Conservation (phyloP, 2,113 vertebrate species). For the Cercocebus atys region DNA sequence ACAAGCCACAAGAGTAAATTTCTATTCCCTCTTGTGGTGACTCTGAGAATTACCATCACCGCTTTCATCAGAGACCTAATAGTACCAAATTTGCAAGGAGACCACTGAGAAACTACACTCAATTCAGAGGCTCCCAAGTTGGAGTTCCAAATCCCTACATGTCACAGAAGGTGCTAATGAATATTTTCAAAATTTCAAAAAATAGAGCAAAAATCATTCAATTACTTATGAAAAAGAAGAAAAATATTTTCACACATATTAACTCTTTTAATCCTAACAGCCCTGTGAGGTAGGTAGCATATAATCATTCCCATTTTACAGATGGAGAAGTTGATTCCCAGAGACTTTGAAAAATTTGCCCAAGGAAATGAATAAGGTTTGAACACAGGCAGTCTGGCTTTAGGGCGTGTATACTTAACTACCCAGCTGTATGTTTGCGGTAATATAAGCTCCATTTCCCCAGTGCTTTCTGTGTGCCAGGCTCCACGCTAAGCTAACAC, state of each 20-base stretch:
- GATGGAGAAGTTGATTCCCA: background rate
- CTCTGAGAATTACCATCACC: constrained; percentile 43
- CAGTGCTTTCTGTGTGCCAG: background rate
- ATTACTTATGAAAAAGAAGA: background rate
- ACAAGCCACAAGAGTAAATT: background rate
- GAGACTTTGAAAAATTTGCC: background rate
- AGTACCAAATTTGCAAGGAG: background rate
- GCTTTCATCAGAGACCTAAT: background rate
- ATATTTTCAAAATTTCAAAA: constrained; percentile 27
- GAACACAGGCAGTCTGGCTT: background rate
- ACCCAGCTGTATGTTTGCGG: background rate
- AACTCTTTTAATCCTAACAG: constrained; percentile 3
- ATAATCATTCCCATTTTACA: constrained; percentile 18
- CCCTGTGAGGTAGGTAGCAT: background rate
- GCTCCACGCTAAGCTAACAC: background rate
- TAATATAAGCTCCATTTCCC: background rate
- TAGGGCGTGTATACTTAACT: background rate
- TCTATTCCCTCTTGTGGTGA: constrained; percentile 35
- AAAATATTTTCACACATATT: background rate
- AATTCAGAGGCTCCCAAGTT: background rate
- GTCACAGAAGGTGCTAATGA: background rate
- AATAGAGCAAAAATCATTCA: background rate
- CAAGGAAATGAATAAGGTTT: background rate
- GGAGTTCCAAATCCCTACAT: background rate
- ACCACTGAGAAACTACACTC: background rate